A percentile compares a stretch with the other conserved stretches of the same genome.
These are phyloP conservation scores for Dendrocincla fuliginosa DNA, from an alignment of 2,797 vertebrate species.

Conservation along the genomic window DNA sequence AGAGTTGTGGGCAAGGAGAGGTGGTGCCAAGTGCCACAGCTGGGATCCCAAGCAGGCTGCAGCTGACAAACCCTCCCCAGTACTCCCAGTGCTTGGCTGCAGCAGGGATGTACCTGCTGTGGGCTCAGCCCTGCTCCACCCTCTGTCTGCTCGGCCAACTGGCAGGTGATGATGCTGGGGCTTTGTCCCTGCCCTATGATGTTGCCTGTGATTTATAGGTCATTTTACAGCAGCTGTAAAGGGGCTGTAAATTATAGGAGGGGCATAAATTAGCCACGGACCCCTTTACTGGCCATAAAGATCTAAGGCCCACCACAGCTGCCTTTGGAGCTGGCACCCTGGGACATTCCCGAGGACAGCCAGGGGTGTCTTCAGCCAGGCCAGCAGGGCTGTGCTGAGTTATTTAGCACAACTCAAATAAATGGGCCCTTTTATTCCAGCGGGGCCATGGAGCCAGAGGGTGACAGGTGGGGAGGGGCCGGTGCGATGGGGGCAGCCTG, in stretches of 20 bases:
- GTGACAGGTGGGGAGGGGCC: conserved; percentile 48
- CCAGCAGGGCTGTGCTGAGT: background rate
- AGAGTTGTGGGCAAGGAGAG: background rate
- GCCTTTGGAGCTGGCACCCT: conserved; percentile 47
- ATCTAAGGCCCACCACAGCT: conserved; percentile 66
- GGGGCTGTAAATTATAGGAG: conserved; percentile 71
- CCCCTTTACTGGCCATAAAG: conserved; percentile 71
- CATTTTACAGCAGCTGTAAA: conserved; percentile 72
- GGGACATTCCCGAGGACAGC: conserved; percentile 42
- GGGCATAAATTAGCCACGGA: conserved; percentile 69
- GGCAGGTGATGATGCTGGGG: conserved; percentile 16
- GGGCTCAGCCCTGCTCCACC: background rate
- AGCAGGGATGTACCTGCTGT: background rate
- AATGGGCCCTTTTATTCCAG: conserved; percentile 50
- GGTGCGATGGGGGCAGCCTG: background rate
- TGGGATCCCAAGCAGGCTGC: accelerated
- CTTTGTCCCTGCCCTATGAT: conserved; percentile 56
- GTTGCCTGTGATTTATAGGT: conserved; percentile 62
- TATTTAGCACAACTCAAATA: conserved; percentile 16
- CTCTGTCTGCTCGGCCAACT: background rate
- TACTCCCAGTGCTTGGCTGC: background rate
- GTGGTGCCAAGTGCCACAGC: background rate
- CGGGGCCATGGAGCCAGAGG: background rate
- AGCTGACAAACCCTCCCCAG: background rate
- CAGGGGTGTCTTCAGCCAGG: conserved; percentile 38